Percentiles rank a stretch among this genome's conserved stretches.
Evolutionary conservation across 2,888 invertebrate species (phyloP).

Genomic region (Leptinotarsa tumamoca): DNA sequence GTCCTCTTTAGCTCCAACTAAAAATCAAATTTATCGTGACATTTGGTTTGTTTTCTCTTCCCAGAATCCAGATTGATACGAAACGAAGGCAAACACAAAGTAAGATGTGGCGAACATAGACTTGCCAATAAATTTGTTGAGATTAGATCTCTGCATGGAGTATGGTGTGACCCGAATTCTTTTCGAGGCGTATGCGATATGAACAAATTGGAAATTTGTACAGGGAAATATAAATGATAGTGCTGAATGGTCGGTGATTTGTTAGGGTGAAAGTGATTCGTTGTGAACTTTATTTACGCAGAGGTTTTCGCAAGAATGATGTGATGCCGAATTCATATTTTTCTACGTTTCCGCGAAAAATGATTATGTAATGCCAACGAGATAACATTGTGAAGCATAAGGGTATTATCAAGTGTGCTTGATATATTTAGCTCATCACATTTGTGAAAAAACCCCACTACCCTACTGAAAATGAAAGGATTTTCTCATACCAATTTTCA

Average conservation of each 20-base stretch:
- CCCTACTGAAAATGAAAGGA: too few relatives aligned
- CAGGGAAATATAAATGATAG: slow-evolving; percentile 13
- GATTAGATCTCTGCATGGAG: slow-evolving; percentile 24
- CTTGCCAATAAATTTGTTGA: slow-evolving; percentile 27
- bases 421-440: too few relatives aligned
- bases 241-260: slow-evolving; percentile 5
- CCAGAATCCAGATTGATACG: slow-evolving; percentile 24
- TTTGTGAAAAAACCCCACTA: too few relatives aligned
- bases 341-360: too few relatives aligned
- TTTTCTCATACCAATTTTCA: too few relatives aligned
- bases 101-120: slow-evolving; percentile 24
- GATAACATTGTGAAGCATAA: too few relatives aligned
- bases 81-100: slow-evolving; percentile 16
- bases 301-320: neutral
- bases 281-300: neutral
- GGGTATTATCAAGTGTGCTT: too few relatives aligned
- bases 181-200: neutral
- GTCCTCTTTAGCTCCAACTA: neutral
- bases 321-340: neutral
- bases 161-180: slow-evolving; percentile 18
- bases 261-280: neutral
- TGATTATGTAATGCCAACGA: too few relatives aligned
- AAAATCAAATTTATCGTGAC: slow-evolving; percentile 24
- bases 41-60: slow-evolving; percentile 17
- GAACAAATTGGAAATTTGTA: slow-evolving; percentile 25